Base-by-base conservation (phyloP, 2,888 invertebrate species). In the Tigriopus californicus region DNA sequence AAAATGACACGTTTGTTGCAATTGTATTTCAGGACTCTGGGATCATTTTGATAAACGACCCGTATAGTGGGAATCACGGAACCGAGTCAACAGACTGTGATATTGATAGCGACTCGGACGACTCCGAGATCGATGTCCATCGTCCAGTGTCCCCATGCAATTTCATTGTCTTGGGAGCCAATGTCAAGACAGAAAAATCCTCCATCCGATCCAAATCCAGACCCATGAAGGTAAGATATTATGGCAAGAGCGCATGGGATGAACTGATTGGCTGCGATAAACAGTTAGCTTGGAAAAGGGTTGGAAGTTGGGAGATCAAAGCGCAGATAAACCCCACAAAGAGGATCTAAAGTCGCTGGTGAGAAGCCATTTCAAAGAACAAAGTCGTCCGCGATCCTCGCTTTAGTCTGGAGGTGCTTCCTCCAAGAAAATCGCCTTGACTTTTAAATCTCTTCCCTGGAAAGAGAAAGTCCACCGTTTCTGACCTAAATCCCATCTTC, bases 111-210 rank as follows among this genome's bases (percentile, higher is more conserved):
- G 33, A 33, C 33, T 33, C 33, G 33, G 33, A 33, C 8, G 33
- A 33, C 71, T 64, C 62, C 61, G 24, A 61, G 62, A 24, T 51
- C 62, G 40, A 66, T 65, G 60, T 53, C 61, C 58, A 61, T 8
- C 79, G 78, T 63, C 81, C 81, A 10, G 65, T 64, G 46, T 82
- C 85, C 67, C 86, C 86, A 41, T 66, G 85, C 74, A 79, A 81
- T 73, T 83, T 88, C 67, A 78, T 79, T 66, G 88, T 89, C 74
- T 78, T 82, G 71, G 88, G 88, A 74, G 87, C 84, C 73, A 87
- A 88, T 74, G 78, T 89, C 70, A 80, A 89, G 75, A 86, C 87
- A 75, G 89, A 89, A 62, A 81, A 80, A 72, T 87, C 87, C 70
- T 86, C 83, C 74, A 79, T 89, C 70, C 80, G 80, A 66, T 76